Conservation (phyloP, 2,797 vertebrate genomes). For the Fringilla coelebs region DNA sequence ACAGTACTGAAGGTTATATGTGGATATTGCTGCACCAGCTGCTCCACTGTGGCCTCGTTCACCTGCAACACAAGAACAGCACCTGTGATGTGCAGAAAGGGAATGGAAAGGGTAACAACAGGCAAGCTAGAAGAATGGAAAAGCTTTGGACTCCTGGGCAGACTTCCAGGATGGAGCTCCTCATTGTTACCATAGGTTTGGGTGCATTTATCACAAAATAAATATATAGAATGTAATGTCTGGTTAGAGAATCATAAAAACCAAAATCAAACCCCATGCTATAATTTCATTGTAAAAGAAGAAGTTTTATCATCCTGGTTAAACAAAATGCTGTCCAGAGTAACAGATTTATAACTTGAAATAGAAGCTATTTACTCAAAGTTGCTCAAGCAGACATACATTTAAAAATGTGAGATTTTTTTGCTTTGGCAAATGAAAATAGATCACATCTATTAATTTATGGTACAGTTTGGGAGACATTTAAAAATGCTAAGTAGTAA, state of each 20-base stretch:
- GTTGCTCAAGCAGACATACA: neutral
- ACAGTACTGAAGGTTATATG: conserved; percentile 99
- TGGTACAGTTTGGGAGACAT: neutral
- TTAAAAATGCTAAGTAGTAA: neutral
- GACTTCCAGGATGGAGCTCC: neutral
- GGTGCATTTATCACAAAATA: neutral
- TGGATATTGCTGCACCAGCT: conserved; percentile 94
- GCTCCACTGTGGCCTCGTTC: conserved; percentile 94
- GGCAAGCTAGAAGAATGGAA: neutral
- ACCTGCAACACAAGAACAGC: conserved; percentile 79
- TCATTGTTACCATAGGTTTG: neutral
- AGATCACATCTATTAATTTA: neutral
- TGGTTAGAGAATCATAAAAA: neutral
- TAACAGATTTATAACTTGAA: neutral
- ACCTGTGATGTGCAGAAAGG: neutral
- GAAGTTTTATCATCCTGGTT: neutral
- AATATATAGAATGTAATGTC: neutral
- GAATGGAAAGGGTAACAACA: neutral
- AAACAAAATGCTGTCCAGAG: neutral
- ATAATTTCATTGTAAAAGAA: neutral
- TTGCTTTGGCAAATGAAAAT: neutral
- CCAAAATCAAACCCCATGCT: accelerated
- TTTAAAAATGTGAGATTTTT: neutral
- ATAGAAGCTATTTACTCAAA: neutral
- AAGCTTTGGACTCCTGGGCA: neutral